Percentiles rank a stretch among this genome's conserved stretches.
Conservation (phyloP, 2,113 vertebrate genomes). For the Narcine bancroftii region DNA sequence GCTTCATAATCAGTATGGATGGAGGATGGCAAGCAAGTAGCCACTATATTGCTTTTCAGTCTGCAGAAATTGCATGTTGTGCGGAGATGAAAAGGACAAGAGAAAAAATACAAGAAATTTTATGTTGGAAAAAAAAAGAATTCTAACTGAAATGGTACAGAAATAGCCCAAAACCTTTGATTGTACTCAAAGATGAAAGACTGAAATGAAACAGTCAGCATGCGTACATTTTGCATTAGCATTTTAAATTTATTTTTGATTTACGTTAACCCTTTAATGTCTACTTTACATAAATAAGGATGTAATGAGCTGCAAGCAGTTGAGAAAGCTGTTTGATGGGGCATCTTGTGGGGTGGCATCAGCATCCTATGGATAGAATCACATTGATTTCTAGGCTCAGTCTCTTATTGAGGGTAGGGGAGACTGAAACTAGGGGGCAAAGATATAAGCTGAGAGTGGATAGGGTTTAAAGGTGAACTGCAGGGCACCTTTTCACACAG, state of each 20-base stretch:
- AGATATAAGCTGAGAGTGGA: no score
- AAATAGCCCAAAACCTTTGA: not conserved
- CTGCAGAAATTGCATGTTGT: not conserved
- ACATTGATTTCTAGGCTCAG: not conserved
- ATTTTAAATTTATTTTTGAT: not conserved
- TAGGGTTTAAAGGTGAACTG: no score
- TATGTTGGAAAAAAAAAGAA: not conserved
- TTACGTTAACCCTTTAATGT: not conserved
- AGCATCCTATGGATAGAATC: not conserved
- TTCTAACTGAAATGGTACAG: not conserved
- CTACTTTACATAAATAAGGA: not conserved
- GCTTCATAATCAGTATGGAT: not conserved
- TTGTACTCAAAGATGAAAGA: not conserved
- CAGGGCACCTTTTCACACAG: no score
- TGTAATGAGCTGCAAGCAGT: no score
- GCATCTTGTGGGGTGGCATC: not conserved
- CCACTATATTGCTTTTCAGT: not conserved
- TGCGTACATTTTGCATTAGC: not conserved
- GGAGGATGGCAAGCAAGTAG: not conserved
- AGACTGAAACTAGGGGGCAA: no score
- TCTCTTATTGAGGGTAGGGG: no score
- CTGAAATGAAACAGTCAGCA: not conserved
- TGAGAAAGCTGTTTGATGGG: not conserved
- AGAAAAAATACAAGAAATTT: not conserved
- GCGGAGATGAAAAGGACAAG: not conserved